These are phyloP conservation scores for Sinocyclocheilus rhinocerous DNA, from an alignment of 2,113 vertebrate species.

Conservation along the genomic window DNA sequence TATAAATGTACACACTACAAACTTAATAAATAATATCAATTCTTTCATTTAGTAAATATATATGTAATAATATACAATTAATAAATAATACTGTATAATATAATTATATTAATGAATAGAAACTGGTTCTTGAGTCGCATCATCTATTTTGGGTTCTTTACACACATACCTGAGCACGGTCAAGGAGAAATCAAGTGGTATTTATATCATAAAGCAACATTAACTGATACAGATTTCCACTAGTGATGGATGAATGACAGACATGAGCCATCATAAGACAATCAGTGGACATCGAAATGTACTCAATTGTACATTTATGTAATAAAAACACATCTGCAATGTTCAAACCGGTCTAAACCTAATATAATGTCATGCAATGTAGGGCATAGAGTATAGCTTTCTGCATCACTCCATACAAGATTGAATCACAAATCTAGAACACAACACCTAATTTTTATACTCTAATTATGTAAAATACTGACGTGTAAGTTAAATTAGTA, in stretches of 20 bases:
- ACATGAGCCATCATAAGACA: not conserved
- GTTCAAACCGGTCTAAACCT: not conserved
- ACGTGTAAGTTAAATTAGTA: not conserved
- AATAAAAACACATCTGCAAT: not conserved
- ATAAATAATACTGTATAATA: too few species aligned
- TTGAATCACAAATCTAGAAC: not conserved
- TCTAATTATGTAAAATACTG: not conserved
- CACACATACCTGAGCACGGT: constrained; percentile 85
- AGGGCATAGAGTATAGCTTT: not conserved
- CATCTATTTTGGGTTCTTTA: constrained; percentile 86
- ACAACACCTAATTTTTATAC: not conserved
- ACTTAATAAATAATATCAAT: too few species aligned
- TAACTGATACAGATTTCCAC: not conserved
- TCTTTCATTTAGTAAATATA: too few species aligned
- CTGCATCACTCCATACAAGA: not conserved
- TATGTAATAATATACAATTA: too few species aligned
- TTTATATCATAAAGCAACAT: not conserved
- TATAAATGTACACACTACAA: too few species aligned
- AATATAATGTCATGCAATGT: not conserved
- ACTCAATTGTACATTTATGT: not conserved
- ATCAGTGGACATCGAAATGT: not conserved
- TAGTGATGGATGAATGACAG: not conserved
- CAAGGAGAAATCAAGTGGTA: constrained; percentile 75
- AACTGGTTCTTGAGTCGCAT: constrained; percentile 94
- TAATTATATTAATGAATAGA: too few species aligned